phyloP scores from a whole-genome alignment of 1,140 invertebrate genomes.

The Reticulitermes speratus region DNA sequence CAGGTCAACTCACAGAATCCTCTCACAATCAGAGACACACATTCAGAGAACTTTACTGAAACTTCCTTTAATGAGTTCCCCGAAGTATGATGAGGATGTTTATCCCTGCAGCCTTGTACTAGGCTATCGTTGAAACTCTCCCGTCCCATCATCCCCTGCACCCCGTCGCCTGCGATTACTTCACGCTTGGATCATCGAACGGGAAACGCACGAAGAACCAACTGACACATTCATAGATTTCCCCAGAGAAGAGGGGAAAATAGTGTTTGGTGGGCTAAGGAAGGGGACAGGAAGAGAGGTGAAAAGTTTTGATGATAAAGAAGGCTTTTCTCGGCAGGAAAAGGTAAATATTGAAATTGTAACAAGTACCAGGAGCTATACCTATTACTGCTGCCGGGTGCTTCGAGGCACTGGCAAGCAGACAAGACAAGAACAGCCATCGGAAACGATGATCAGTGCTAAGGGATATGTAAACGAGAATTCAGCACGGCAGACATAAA shows the following conservation, averaged over 20 bases:
- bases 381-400: not conserved
- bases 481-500: too few relatives aligned
- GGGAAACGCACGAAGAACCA: not conserved
- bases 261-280: not conserved
- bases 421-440: not conserved
- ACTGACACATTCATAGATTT: constrained; percentile 19
- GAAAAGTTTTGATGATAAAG: constrained; percentile 8
- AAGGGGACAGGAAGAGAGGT: not conserved
- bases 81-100: not conserved
- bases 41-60: not conserved
- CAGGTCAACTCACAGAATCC: not conserved
- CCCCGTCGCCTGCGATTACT: not conserved
- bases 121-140: not conserved
- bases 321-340: not conserved
- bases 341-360: constrained; percentile 7
- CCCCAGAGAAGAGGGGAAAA: constrained; percentile 15
- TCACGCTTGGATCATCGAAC: not conserved
- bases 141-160: not conserved
- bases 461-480: too few relatives aligned
- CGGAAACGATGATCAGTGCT: not conserved
- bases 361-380: not conserved
- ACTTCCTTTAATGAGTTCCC: not conserved
- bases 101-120: not conserved
- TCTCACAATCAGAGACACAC: not conserved
- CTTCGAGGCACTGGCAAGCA: not conserved